These are phyloP conservation scores for Nibea albiflora DNA, from an alignment of 2,113 vertebrate species.

Conservation along the genomic window DNA sequence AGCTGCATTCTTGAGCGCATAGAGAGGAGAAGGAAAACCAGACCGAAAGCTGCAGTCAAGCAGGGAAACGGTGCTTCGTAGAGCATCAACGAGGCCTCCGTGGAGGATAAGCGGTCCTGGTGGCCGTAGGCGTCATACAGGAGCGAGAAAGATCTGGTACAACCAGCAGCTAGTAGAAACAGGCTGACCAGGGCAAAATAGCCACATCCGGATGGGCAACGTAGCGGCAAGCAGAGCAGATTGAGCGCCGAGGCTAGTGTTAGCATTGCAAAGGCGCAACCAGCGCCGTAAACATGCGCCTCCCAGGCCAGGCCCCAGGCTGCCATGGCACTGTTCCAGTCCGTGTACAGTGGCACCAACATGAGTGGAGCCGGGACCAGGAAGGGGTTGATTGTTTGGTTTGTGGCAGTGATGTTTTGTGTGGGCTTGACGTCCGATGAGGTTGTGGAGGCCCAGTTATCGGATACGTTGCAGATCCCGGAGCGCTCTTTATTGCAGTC, in stretches of 20 bases:
- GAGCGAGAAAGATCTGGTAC: conserved; percentile 86
- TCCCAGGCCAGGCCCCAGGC: conserved; percentile 93
- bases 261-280: conserved; percentile 86
- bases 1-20: conserved; percentile 86
- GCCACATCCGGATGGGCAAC: conserved; percentile 87
- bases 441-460: conserved; percentile 68
- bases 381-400: conserved; percentile 72
- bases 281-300: conserved; percentile 89
- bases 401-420: conserved; percentile 68
- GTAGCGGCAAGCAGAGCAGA: conserved; percentile 87
- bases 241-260: conserved; percentile 86
- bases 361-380: conserved; percentile 79
- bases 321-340: conserved; percentile 90
- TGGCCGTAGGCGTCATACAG: conserved; percentile 89
- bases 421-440: conserved; percentile 48
- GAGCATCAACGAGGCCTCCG: conserved; percentile 84
- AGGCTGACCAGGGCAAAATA: conserved; percentile 88
- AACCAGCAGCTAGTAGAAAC: conserved; percentile 85
- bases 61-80: conserved; percentile 90
- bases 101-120: conserved; percentile 81
- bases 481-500: conserved; percentile 80
- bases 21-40: conserved; percentile 89
- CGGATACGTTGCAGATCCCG: conserved; percentile 75
- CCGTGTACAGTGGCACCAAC: conserved; percentile 86
- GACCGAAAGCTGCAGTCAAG: conserved; percentile 88